Evolutionary conservation across 2,888 invertebrate species (phyloP), one percentile per base, ranked within the genome.

Genomic region (Acleris sparsana): DNA sequence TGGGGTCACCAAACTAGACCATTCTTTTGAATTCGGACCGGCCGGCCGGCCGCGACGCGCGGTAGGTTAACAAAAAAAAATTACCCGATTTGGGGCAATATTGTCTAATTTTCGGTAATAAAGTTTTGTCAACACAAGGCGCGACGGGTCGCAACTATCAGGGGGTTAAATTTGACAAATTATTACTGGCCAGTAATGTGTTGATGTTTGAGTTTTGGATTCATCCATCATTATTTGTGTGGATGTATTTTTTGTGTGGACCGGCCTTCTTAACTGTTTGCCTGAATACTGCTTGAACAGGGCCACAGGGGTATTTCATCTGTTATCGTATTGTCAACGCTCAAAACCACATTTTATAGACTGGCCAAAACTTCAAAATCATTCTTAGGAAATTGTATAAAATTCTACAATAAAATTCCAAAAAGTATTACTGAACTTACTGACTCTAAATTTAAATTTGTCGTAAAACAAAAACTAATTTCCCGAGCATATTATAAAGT

Each of bases 51-150:
- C 39, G 13, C 13, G 39, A 1, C 39, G 86, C 83, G 86, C 84
- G 85, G 85, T 84, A 84, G 83, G 78, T 72, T 75, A 72, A 85
- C 82, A 89, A 85, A 89, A 83, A 80, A 81, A 80, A 79, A 87
- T 86, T 83, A 80, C 79, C 80, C 83, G 84, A 82, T 83, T 87
- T 85, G 80, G 87, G 81, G 82, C 83, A 90, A 92, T 91, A 90
- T 92, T 92, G 89, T 89, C 85, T 81, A 87, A 89, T 92, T 84
- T 88, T 89, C 85, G 92, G 92, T 92, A 88, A 91, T 90, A 90
- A 75, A 90, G 92, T 92, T 92, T 92, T 89, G 92, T 91, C 88
- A 92, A 92, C 92, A 91, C 78, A 73, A 86, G 89, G 88, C 86
- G 85, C 85, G 87, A 75, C 79, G 73, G 82, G 79, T 76, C 71